Base-by-base conservation (phyloP, 1,140 invertebrate genomes). In the Caenorhabditis inopinata region DNA sequence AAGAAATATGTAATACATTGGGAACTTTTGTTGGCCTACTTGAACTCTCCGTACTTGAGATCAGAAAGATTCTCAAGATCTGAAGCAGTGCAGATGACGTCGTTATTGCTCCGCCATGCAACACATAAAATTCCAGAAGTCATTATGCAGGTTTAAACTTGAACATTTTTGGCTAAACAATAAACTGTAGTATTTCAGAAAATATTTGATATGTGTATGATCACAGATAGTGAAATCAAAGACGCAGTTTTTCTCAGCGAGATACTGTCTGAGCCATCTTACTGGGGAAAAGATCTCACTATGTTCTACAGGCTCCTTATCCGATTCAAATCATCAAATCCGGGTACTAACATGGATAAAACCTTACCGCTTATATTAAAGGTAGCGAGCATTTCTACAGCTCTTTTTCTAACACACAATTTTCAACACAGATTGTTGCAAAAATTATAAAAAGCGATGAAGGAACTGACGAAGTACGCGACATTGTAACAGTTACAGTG, bases 191-290 rank as follows among this genome's bases (percentile, higher is more conserved):
- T 42, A 2, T 68, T 38, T 18, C 58, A 68, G 58, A 68, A 68
- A 38, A 38, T 68, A 6, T 68, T 68, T 21, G 58, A 68, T 11
- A 68, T 38, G 21, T 68, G 58, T 38, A 68, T 68, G 58, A 68
- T 68, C 5, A 23, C 58, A n/a, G 38, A 68, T 21, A 29, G 38
- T 21, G 58, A 68, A 21, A 68, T 68, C 32, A 68, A 38, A 16
- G 58, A 68, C 18, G 58, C 32, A 16, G 14, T 21, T 2, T 11
- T 68, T 3, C n/a, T 68, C 0, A 68, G 3, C 0, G 58, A 68
- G n/a, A 1, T 68, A 7, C n/a, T 68, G 0, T 68, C 58, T 11
- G 58, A 68, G n/a, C 32, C 58, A 1, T 11, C 16, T 38, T 38
- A 38, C 2, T 68, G 58, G 58, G 58, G 38, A 42, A 42, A 18